Base-by-base conservation (phyloP, 2,113 vertebrate genomes). In the Lepisosteus oculatus region DNA sequence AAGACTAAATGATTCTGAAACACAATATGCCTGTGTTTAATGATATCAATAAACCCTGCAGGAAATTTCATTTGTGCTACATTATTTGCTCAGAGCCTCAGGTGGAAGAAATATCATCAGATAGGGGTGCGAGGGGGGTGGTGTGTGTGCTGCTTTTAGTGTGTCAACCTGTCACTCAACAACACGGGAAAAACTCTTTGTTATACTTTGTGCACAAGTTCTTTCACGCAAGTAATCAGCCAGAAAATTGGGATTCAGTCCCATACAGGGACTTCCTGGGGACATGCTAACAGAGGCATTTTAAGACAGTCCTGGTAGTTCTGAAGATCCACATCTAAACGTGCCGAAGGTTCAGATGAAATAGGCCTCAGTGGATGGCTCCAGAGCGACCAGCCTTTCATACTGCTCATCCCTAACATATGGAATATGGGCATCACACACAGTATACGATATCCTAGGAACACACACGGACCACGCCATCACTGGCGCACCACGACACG, bases 31-130 rank as follows among this genome's bases (percentile, higher is more conserved):
- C 87, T 80, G 81, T 89, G 87, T 92, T 90, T 93, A 94, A 94
- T 93, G 90, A 92, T 87, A 93, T 90, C 92, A 91, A 88, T 90
- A 92, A 88, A 89, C 86, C 85, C 87, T 82, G 85, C 77, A 89
- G 88, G 84, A 92, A 92, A 92, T 91, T 88, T 90, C 82, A 89
- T 91, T 90, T 90, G 87, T 83, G 84, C 83, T 80, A 84, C 70
- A 86, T 88, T 92, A 94, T 91, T 88, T 91, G 83, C 86, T 86
- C 83, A 77, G 83, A 79, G 84, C 87, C 90, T 91, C 81, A 87
- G 85, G 86, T 91, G 85, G 79, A 74, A 86, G 42, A 43, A 82
- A 80, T 86, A 88, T 68, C 70, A 81, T 87, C 84, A 85, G 85
- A 86, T 86, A 82, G 77, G 81, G 83, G 78, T 72, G 78, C 77